Evolutionary conservation across 2,113 vertebrate genomes (phyloP), one percentile per base, ranked within the genome.

Genomic region (Plotosus lineatus): DNA sequence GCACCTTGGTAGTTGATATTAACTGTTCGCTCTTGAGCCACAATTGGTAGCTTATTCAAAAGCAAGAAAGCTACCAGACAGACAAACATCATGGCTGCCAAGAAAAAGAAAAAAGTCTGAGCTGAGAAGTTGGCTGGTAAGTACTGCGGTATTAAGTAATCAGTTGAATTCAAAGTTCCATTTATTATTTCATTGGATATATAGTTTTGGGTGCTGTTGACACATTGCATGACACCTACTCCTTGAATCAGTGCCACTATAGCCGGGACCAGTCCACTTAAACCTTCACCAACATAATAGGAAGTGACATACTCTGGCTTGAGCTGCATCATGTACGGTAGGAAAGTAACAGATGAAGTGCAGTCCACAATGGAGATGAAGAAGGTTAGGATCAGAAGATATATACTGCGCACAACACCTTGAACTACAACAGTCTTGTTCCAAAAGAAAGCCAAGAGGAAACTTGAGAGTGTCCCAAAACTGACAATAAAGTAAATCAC

Each of bases 261-360:
- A 9, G 93, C 94, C 0, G 95, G 95, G 78, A 95, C 78, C 28
- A 95, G 88, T 28, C 95, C 95, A 12, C 95, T 95, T 58, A 95
- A 77, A 0, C 95, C 95, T 87, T 95, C 95, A 1, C 95, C 95
- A 0, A 94, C 86, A n/a, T 92, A 95, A 87, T 95, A 95, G 33
- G 90, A 92, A 87, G 92, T 93, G 10, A 95, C 90, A 83, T 91
- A 95, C 74, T 83, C 81, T 0, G 92, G 81, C 71, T 87, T 84
- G 46, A 95, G 90, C 19, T 87, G 91, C 88, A 88, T 92, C 94
- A 94, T 95, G 85, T 94, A 95, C 44, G 95, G 95, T 72, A 95
- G 88, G 87, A 95, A 95, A 50, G 94, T 95, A 78, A 95, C 95
- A 0, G 94, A 95, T 51, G 94, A 95, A 0, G 94, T 95, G 90